Conservation (phyloP, 2,113 vertebrate species). For the Tor tambroides region DNA sequence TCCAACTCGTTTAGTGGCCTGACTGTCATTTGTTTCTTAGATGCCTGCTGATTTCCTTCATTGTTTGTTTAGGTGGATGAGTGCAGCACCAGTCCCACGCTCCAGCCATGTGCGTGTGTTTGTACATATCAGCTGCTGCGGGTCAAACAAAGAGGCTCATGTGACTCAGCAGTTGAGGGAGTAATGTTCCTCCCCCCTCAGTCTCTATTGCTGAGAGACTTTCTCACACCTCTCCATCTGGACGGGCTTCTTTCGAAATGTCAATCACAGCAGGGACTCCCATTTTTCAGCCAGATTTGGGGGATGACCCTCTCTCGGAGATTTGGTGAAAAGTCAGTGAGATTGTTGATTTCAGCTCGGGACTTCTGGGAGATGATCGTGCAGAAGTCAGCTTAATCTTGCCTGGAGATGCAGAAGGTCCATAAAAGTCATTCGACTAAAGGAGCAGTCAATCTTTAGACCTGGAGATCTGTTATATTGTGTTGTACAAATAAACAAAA, state of each 20-base stretch:
- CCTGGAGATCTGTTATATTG: not conserved
- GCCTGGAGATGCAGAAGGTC: not conserved
- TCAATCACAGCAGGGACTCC: conserved; percentile 65
- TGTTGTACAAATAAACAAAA: not conserved
- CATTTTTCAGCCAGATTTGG: conserved; percentile 57
- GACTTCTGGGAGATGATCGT: conserved; percentile 18
- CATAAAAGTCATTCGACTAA: conserved; percentile 4
- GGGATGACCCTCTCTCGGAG: conserved; percentile 52
- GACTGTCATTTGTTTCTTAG: conserved; percentile 50
- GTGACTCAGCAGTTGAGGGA: conserved; percentile 64
- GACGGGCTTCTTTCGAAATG: conserved; percentile 60
- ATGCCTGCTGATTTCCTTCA: conserved; percentile 47
- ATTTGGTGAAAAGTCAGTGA: conserved; percentile 51
- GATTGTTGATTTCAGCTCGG: conserved; percentile 46
- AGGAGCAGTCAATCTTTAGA: not conserved
- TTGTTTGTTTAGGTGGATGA: conserved; percentile 60
- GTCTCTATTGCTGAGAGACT: conserved; percentile 56
- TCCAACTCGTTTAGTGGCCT: not conserved
- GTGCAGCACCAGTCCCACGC: conserved; percentile 55
- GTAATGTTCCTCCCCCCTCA: conserved; percentile 51
- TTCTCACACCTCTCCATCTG: conserved; percentile 69
- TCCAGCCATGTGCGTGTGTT: conserved; percentile 58
- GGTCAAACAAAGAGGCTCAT: conserved; percentile 60
- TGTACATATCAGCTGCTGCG: conserved; percentile 60
- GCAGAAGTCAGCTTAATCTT: not conserved